Conservation (phyloP, 1,140 invertebrate species). For the Drosophila ohnishii region DNA sequence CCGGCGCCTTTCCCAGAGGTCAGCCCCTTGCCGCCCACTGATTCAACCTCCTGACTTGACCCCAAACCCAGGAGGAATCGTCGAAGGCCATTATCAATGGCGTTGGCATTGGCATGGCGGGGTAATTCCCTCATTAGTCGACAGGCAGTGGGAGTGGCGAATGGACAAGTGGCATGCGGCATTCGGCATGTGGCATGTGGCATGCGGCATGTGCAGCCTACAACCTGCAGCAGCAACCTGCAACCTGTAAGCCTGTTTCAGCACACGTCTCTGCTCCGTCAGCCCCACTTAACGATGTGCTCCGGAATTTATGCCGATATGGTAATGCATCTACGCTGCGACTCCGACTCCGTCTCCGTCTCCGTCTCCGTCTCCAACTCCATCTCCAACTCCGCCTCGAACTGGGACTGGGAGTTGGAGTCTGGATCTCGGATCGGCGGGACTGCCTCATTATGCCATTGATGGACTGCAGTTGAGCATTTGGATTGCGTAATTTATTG, state of each 20-base stretch:
- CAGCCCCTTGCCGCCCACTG: constrained; percentile 20
- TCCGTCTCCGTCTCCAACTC: constrained; percentile 8
- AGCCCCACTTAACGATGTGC: constrained; percentile 81
- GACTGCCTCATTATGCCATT: constrained; percentile 81
- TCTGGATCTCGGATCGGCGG: constrained; percentile 41
- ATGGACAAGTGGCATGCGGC: constrained; percentile 29
- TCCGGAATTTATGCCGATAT: constrained; percentile 83
- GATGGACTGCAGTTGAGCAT: constrained; percentile 82
- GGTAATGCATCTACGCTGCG: constrained; percentile 73
- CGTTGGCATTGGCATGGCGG: constrained; percentile 41
- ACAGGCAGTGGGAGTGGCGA: constrained; percentile 29
- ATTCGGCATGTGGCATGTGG: constrained; percentile 19
- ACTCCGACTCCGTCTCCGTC: constrained; percentile 22
- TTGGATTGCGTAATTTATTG: constrained; percentile 83
- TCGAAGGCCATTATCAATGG: constrained; percentile 56
- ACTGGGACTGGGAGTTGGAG: constrained; percentile 30
- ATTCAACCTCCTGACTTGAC: constrained; percentile 20
- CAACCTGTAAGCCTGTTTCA: constrained; percentile 32
- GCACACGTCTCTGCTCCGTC: constrained; percentile 48
- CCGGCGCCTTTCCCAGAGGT: constrained; percentile 16
- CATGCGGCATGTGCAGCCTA: constrained; percentile 5
- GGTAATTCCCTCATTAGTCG: constrained; percentile 71
- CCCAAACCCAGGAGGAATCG: neutral
- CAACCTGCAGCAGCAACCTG: constrained; percentile 20
- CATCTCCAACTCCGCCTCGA: constrained; percentile 7